Percentiles rank a stretch among this genome's conserved stretches.
These are phyloP conservation scores for Camponotus pennsylvanicus DNA, from an alignment of 1,140 invertebrate genomes.

Conservation along the genomic window DNA sequence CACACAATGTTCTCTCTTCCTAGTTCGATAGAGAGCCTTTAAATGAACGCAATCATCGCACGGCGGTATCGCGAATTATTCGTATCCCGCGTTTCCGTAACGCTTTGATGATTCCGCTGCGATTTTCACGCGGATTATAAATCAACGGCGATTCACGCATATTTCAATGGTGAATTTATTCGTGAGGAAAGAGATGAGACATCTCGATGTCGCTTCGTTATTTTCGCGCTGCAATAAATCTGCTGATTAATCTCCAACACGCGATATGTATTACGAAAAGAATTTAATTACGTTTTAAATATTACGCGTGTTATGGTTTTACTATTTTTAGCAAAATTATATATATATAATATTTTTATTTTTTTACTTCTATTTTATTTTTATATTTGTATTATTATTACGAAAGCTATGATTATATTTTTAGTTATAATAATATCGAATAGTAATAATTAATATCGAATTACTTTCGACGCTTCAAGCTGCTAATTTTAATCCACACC, in stretches of 20 bases:
- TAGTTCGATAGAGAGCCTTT: conserved; percentile 59
- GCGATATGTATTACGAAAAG: background rate
- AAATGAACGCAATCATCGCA: conserved; percentile 33
- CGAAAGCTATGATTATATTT: background rate
- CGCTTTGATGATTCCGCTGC: background rate
- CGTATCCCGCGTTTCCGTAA: conserved; percentile 10
- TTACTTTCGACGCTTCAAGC: background rate
- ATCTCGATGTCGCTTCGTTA: conserved; percentile 23
- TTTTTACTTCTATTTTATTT: background rate
- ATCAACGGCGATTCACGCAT: conserved; percentile 28
- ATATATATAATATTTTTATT: too few relatives aligned
- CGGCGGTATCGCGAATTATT: conserved; percentile 43
- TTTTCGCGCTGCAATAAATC: background rate
- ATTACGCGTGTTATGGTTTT: background rate
- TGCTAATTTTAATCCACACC: conserved; percentile 16
- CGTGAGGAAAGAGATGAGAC: background rate
- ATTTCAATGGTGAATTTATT: conserved; percentile 36
- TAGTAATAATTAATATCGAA: background rate
- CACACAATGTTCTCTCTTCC: conserved; percentile 40
- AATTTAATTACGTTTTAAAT: background rate
- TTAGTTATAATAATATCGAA: background rate
- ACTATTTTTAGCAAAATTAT: background rate
- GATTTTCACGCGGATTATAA: conserved; percentile 35
- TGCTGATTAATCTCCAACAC: conserved; percentile 9
- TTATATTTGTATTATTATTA: background rate